Conservation (phyloP, 2,797 vertebrate species). For the Xyrichtys novacula region DNA sequence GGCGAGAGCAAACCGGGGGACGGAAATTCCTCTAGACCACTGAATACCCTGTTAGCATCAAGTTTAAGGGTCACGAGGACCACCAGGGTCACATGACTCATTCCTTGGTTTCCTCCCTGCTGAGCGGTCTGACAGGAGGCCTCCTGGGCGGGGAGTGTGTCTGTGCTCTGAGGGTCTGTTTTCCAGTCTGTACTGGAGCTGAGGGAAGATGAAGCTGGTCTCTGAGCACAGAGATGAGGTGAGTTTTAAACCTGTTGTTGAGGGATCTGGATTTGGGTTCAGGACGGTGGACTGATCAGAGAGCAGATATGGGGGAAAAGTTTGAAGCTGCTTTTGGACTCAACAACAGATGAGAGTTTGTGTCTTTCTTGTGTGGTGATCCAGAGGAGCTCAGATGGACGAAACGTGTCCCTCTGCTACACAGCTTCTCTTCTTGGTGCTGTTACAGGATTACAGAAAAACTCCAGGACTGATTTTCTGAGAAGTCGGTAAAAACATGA, state of each 20-base stretch:
- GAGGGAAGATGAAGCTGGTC: constrained; percentile 50
- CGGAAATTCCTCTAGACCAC: constrained; percentile 44
- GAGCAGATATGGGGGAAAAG: not conserved
- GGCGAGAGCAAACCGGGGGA: not conserved
- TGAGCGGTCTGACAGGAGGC: constrained; percentile 15
- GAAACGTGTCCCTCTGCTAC: not conserved
- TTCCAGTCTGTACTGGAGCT: constrained; percentile 8
- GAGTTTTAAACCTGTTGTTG: constrained; percentile 13
- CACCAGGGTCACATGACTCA: constrained; percentile 48
- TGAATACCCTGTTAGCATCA: not conserved
- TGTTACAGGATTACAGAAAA: no score
- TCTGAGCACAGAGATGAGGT: constrained; percentile 37
- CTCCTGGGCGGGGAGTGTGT: not conserved
- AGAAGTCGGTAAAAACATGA: no score
- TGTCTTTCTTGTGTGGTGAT: not conserved
- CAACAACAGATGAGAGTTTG: not conserved
- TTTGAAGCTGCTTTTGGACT: not conserved
- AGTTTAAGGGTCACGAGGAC: constrained; percentile 53
- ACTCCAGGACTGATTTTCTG: no score
- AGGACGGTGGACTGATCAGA: not conserved
- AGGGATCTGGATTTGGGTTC: not conserved
- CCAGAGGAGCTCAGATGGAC: not conserved
- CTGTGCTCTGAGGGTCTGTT: not conserved
- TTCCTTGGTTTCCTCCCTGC: constrained; percentile 20
- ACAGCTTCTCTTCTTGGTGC: no score